These are phyloP conservation scores for Helostoma temminkii DNA, from an alignment of 2,797 vertebrate species.

Conservation along the genomic window DNA sequence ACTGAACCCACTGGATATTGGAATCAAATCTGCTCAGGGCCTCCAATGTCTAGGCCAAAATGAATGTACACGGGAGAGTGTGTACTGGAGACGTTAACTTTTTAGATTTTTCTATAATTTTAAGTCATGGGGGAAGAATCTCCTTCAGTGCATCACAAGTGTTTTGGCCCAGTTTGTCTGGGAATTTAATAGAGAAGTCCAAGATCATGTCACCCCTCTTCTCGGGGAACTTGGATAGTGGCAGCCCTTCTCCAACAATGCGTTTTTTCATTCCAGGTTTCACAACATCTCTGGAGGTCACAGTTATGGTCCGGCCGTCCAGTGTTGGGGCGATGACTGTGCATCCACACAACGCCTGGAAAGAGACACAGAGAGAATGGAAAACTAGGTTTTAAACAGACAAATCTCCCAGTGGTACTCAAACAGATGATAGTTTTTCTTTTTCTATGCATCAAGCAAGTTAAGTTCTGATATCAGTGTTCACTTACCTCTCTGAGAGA, in stretches of 20 bases:
- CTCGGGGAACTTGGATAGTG: slow-evolving; percentile 89
- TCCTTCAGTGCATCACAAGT: slow-evolving; percentile 87
- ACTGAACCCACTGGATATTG: slow-evolving; percentile 9
- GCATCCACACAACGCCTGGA: slow-evolving; percentile 92
- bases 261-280: slow-evolving; percentile 91
- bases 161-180: slow-evolving; percentile 86
- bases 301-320: slow-evolving; percentile 90
- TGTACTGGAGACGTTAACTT: slow-evolving; percentile 24
- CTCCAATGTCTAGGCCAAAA: slow-evolving; percentile 10
- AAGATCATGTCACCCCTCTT: slow-evolving; percentile 93
- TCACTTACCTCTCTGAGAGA: slow-evolving; percentile 91
- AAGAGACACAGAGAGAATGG: slow-evolving; percentile 4
- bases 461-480: background rate
- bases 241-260: slow-evolving; percentile 90
- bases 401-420: background rate
- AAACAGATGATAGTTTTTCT: background rate
- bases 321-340: slow-evolving; percentile 90
- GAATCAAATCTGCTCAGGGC: slow-evolving; percentile 33
- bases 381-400: slow-evolving; percentile 3
- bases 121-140: slow-evolving; percentile 87
- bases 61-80: slow-evolving; percentile 1
- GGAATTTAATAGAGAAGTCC: slow-evolving; percentile 92
- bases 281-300: slow-evolving; percentile 90
- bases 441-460: background rate
- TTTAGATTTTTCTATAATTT: background rate